phyloP scores from a whole-genome alignment of 2,888 invertebrate species.

The Lithophane semibrunnea region DNA sequence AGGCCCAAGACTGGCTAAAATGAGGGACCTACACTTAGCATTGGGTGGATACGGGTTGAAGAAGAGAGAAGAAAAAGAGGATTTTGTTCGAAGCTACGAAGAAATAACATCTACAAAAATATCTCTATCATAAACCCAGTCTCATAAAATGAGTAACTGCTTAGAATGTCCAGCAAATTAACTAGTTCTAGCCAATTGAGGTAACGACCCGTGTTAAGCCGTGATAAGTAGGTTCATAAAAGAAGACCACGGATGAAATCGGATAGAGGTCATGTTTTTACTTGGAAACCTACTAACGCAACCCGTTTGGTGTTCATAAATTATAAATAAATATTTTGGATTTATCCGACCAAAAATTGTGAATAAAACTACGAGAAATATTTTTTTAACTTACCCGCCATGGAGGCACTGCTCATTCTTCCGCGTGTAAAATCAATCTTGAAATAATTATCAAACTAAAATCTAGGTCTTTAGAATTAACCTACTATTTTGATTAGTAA shows the following conservation, averaged over 20 bases:
- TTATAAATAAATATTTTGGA: constrained; percentile 4
- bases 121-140: neutral
- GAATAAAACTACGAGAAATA: neutral
- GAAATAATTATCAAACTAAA: constrained; percentile 68
- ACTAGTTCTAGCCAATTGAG: constrained; percentile 26
- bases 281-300: neutral
- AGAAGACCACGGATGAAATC: neutral
- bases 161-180: constrained; percentile 21
- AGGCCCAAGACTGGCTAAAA: too few species aligned
- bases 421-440: constrained; percentile 89
- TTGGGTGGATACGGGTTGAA: neutral
- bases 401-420: constrained; percentile 90
- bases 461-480: constrained; percentile 31
- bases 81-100: neutral
- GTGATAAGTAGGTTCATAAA: neutral
- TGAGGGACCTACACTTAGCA: too few species aligned
- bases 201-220: constrained; percentile 3
- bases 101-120: neutral
- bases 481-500: constrained; percentile 50
- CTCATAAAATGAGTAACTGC: constrained; percentile 5
- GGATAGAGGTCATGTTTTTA: neutral
- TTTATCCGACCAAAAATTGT: neutral
- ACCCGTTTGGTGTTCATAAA: neutral
- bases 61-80: neutral
- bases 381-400: constrained; percentile 83